Evolutionary conservation across 2,888 invertebrate genomes (phyloP), one percentile per base, ranked within the genome.

Genomic region (Abrostola tripartita): DNA sequence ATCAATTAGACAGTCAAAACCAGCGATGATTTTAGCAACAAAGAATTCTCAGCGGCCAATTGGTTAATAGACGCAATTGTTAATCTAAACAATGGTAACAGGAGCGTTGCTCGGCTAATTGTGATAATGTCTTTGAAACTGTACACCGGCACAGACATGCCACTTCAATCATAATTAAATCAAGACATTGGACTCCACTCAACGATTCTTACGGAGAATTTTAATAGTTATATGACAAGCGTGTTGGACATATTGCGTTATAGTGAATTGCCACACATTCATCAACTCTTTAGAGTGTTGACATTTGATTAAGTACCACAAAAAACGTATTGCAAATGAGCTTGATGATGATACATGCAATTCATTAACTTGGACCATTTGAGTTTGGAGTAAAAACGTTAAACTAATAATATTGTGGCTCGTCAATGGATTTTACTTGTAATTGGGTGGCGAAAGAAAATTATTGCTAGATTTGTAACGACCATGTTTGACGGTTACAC

Each of bases 161-260:
- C 7, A 44, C 50, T 59, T 72, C 70, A 65, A 74, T 74, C 74
- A 74, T 53, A 72, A 65, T 74, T 74, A 74, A 61, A 50, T 51
- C 68, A 63, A 44, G 52, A 49, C 63, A 38, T 59, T 54, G 62
- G 62, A 55, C 57, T 61, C 6, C 7, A 38, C 5, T 8, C 10
- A 58, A 35, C 1, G 55, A 52, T 52, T 42, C 36, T 44, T 49
- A 49, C 11, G 9, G n/a, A 12, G 40, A 14, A 58, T 50, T 61
- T 71, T 61, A 58, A 71, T 70, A 49, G 35, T 58, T 62, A 58
- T 14, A 58, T n/a, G 50, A 44, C 41, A 4, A 37, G 9, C 36
- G 12, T 14, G 35, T 37, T 44, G 12, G n/a, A 7, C 56, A 5
- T 1, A 37, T 58, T 62, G 14, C 52, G 10, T 56, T 58, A 72